phyloP scores from a whole-genome alignment of 2,888 invertebrate genomes.

The Blastobasis lacticolella region DNA sequence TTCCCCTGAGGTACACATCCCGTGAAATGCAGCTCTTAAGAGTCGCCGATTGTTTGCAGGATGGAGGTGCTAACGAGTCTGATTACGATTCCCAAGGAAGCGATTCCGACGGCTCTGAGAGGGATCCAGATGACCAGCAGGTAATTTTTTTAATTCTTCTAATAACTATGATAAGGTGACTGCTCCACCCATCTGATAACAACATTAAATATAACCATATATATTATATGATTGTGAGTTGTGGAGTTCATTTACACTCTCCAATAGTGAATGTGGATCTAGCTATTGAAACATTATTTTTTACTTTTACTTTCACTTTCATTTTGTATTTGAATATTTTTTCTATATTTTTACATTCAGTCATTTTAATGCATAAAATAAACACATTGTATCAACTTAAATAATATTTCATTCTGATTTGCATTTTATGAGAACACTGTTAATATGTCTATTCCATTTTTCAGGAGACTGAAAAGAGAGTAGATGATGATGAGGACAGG shows the following conservation, averaged over 20 bases:
- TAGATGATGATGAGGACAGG: slow-evolving; percentile 95
- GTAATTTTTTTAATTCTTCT: slow-evolving; percentile 11
- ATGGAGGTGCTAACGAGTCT: slow-evolving; percentile 52
- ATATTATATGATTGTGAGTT: too few relatives aligned
- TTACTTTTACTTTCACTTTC: neutral
- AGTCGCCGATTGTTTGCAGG: slow-evolving; percentile 61
- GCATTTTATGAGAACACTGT: neutral
- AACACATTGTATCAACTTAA: neutral
- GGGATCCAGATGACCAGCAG: slow-evolving; percentile 84
- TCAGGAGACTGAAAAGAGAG: slow-evolving; percentile 78
- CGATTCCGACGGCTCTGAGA: slow-evolving; percentile 73
- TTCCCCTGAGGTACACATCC: slow-evolving; percentile 13
- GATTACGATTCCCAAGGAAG: slow-evolving; percentile 70
- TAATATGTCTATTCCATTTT: slow-evolving; percentile 15
- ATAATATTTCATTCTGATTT: neutral
- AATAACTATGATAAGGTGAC: too few relatives aligned
- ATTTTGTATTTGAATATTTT: neutral
- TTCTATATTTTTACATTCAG: neutral
- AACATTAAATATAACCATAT: too few relatives aligned
- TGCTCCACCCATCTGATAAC: too few relatives aligned
- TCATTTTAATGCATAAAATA: neutral
- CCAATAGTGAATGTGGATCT: too few relatives aligned
- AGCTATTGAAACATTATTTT: too few relatives aligned
- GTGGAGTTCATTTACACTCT: too few relatives aligned
- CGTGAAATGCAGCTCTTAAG: slow-evolving; percentile 56